phyloP scores from a whole-genome alignment of 2,888 invertebrate genomes.

The Aelia acuminata region DNA sequence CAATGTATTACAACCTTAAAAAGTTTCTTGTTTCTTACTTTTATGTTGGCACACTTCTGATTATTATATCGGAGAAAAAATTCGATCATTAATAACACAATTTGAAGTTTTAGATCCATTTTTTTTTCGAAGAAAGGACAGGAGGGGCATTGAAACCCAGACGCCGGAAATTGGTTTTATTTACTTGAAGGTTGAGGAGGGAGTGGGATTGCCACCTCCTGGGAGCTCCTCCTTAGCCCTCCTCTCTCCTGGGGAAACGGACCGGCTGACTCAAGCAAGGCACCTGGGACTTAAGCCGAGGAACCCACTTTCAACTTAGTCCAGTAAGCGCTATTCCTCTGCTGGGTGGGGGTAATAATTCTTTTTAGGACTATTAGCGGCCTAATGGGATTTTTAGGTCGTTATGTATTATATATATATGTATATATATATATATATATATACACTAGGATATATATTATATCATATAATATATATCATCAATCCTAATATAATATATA shows the following conservation, averaged over 20 bases:
- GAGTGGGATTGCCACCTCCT: background rate
- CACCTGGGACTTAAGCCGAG: conserved; percentile 1
- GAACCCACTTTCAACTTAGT: background rate
- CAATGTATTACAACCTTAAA: too few species aligned
- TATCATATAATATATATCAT: too few species aligned
- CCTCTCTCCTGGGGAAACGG: background rate
- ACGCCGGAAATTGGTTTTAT: background rate
- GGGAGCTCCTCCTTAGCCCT: background rate
- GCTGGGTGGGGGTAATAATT: background rate
- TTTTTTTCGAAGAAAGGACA: background rate
- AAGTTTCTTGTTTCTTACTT: too few species aligned
- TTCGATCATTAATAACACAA: too few species aligned
- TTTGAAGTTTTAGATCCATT: background rate
- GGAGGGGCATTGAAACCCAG: background rate
- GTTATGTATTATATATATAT: too few species aligned
- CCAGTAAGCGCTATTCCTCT: conserved; percentile 16
- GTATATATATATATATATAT: too few species aligned
- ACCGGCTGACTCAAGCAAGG: conserved; percentile 40
- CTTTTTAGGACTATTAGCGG: background rate
- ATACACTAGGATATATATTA: too few species aligned
- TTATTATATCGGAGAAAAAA: too few species aligned
- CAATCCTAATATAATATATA: too few species aligned
- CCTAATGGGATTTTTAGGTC: background rate
- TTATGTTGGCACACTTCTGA: too few species aligned
- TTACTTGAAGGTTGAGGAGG: conserved; percentile 3